These are phyloP conservation scores for Tipula helvola DNA, from an alignment of 2,888 invertebrate species.

Conservation along the genomic window DNA sequence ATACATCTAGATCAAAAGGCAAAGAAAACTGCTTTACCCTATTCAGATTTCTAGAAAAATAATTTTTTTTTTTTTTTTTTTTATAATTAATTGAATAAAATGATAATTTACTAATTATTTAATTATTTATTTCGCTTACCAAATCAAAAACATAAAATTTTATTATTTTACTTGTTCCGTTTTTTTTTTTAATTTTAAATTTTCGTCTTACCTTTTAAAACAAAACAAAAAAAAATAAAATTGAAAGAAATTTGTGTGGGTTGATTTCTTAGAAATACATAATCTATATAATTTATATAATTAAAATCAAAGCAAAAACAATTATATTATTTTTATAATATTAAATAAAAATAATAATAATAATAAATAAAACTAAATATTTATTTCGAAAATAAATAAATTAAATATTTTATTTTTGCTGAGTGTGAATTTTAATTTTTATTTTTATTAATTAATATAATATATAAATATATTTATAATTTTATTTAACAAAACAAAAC, in stretches of 20 bases:
- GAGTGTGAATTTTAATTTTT: background rate
- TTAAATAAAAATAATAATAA: background rate
- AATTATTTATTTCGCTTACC: background rate
- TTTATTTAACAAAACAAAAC: background rate
- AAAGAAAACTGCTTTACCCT: slow-evolving; percentile 31
- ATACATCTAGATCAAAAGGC: slow-evolving; percentile 51
- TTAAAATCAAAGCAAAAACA: background rate
- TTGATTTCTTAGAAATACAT: background rate
- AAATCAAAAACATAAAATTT: background rate
- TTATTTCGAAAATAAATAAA: background rate
- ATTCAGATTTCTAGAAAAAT: slow-evolving; percentile 41
- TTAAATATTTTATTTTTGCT: background rate
- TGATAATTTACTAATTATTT: background rate
- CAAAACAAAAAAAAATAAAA: background rate
- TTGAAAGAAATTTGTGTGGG: background rate
- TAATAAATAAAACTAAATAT: background rate
- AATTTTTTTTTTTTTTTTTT: background rate
- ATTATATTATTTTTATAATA: slow-evolving; percentile 4
- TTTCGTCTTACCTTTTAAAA: background rate
- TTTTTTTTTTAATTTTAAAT: background rate
- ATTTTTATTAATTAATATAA: background rate
- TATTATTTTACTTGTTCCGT: background rate
- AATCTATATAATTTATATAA: background rate
- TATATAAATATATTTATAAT: background rate
- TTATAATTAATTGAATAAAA: background rate